These are phyloP conservation scores for Zygaena filipendulae DNA, from an alignment of 2,888 invertebrate species.

Conservation along the genomic window DNA sequence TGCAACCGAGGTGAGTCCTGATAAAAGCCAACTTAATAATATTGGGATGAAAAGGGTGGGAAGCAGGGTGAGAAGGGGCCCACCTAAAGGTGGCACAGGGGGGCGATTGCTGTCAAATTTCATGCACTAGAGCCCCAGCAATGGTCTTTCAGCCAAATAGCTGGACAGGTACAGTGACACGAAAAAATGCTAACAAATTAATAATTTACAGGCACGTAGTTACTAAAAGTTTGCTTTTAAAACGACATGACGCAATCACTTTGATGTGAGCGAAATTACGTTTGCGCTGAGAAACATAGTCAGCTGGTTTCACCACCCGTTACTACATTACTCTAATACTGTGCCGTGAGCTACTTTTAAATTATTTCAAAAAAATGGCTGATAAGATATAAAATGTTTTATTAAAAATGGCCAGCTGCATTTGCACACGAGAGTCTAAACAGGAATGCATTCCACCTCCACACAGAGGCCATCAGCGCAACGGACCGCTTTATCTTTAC, in stretches of 20 bases:
- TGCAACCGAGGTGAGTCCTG: constrained; percentile 30
- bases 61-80: constrained; percentile 18
- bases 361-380: too few relatives aligned
- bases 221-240: too few relatives aligned
- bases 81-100: too few relatives aligned
- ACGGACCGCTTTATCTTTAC: constrained; percentile 56
- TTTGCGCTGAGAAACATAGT: too few relatives aligned
- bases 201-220: constrained; percentile 6
- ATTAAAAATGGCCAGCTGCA: too few relatives aligned
- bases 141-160: constrained; percentile 31
- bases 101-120: constrained; percentile 44
- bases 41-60: constrained; percentile 16
- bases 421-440: constrained; percentile 35
- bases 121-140: constrained; percentile 42
- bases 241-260: too few relatives aligned
- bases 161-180: constrained; percentile 31
- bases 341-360: too few relatives aligned
- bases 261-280: too few relatives aligned
- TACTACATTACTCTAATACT: too few relatives aligned
- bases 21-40: constrained; percentile 42
- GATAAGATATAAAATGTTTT: too few relatives aligned
- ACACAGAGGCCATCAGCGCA: constrained; percentile 39
- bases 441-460: constrained; percentile 36
- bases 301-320: too few relatives aligned
- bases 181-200: constrained; percentile 13